Evolutionary conservation across 2,797 vertebrate genomes (phyloP), one percentile per base, ranked within the genome.

Genomic region (Erethizon dorsatum): DNA sequence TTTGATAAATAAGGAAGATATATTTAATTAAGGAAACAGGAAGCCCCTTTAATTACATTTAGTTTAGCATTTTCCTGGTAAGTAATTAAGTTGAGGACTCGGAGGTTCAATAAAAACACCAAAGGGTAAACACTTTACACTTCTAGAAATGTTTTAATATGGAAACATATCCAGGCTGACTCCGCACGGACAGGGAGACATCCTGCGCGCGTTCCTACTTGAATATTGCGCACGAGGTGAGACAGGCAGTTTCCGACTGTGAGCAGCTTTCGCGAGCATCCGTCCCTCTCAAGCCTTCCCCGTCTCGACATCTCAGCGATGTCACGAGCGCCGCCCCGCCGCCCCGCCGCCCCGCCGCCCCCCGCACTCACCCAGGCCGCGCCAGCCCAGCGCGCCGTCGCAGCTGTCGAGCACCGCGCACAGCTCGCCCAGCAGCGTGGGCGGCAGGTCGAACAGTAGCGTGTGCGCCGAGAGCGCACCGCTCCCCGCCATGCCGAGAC

Each of bases 371-470:
- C 99, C 99, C 9, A 99, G 98, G 85, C 97, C 98, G 33, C 98
- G 98, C 99, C 99, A 99, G 50, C 99, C 99, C 3, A 99, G 96
- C 15, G 95, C 95, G 65, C 98, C 98, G 7, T 98, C 98, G 20
- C 98, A 98, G 91, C 97, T 98, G 98, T 99, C 99, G 97, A 99
- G 98, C n/a, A 99, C 95, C 0, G 97, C 88, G 95, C 99, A 99
- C 22, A 99, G 97, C 5, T 89, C 75, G 52, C 99, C 98, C 59
- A 99, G 98, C 47, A 99, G 57, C 13, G 77, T 1, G 1, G 99
- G 99, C 0, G 99, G 97, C 17, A 99, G 96, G 61, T 99, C 98
- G 95, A 98, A 99, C 0, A 99, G 98, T 5, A 96, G 98, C 1
- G 96, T 98, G 95, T 71, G 91, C 28, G 56, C n/a, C 33, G 91